These are phyloP conservation scores for Asteroscopus sphinx DNA, from an alignment of 2,888 invertebrate species.

Conservation along the genomic window DNA sequence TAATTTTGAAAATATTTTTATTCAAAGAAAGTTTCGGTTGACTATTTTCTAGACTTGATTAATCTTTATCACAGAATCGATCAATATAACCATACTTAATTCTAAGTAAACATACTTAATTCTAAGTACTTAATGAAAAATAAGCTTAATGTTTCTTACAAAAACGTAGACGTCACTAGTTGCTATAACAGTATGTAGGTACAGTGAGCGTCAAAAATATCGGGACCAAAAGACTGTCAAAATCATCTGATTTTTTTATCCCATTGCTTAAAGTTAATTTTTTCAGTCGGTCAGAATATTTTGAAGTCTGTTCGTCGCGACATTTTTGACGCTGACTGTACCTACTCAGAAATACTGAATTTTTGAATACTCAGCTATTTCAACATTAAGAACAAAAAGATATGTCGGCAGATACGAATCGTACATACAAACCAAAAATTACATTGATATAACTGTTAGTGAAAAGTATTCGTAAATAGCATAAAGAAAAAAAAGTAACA, in stretches of 20 bases:
- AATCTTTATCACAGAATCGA: constrained; percentile 60
- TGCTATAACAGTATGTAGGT: background rate
- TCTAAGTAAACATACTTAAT: constrained; percentile 30
- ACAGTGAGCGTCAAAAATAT: too few species aligned
- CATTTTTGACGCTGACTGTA: too few species aligned
- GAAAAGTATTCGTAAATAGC: constrained; percentile 3
- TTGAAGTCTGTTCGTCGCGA: too few species aligned
- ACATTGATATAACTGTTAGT: background rate
- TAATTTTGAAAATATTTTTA: constrained; percentile 21
- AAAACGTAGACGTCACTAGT: constrained; percentile 9
- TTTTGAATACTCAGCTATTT: background rate
- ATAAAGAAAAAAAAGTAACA: constrained; percentile 15
- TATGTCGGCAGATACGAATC: background rate
- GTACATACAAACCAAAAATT: background rate
- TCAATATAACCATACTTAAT: constrained; percentile 26
- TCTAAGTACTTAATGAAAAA: constrained; percentile 29
- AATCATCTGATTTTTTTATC: too few species aligned
- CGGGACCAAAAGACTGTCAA: too few species aligned
- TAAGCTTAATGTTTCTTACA: constrained; percentile 18
- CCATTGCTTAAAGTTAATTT: too few species aligned
- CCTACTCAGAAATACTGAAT: constrained; percentile 8
- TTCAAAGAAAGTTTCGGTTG: constrained; percentile 16
- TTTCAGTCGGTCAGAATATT: too few species aligned
- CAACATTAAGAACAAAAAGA: background rate
- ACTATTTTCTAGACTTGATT: constrained; percentile 34